Evolutionary conservation across 2,888 invertebrate species (phyloP), one percentile per base, ranked within the genome.

Genomic region (Anarsia innoxiella): DNA sequence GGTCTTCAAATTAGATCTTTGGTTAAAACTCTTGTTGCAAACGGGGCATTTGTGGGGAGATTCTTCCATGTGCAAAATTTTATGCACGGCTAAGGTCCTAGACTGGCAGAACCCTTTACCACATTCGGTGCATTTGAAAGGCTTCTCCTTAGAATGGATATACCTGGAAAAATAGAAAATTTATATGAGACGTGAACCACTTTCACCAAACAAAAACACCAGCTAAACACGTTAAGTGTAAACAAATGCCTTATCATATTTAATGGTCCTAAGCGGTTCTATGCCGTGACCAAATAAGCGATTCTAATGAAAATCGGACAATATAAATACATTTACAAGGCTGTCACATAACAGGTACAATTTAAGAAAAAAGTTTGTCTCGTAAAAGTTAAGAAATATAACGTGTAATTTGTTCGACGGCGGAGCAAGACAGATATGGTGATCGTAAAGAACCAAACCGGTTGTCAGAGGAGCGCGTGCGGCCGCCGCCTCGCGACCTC

Each of bases 61-160:
- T 73, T 96, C 95, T 75, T 96, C 95, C 89, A 94, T 88, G 68
- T 97, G 97, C 16, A 96, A 89, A 48, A 96, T 95, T 74, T 94
- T 94, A 84, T 99, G 99, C 1, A 97, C 97, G 1, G 97, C 96
- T 50, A 99, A 84, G 0, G 99, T 99, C 34, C 99, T 88, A 12
- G 96, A 95, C 69, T 99, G 99, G 71, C 99, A 99, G 80, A 99
- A 99, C 3, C 99, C 99, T 80, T 99, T 99, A 29, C 97, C 97
- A 73, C 99, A 99, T 57, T 97, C 94, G 2, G 89, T 90, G 75
- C 99, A 99, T 67, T 97, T 98, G 85, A 98, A 99, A 0, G 99
- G 99, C 73, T 99, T 99, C 78, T 98, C 97, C 69, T 98, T 98
- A 49, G 96, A 96, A 83, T 99, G 99, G 49, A 98, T 99, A 83